Conservation (phyloP, 2,113 vertebrate genomes). For the Saccopteryx bilineata region DNA sequence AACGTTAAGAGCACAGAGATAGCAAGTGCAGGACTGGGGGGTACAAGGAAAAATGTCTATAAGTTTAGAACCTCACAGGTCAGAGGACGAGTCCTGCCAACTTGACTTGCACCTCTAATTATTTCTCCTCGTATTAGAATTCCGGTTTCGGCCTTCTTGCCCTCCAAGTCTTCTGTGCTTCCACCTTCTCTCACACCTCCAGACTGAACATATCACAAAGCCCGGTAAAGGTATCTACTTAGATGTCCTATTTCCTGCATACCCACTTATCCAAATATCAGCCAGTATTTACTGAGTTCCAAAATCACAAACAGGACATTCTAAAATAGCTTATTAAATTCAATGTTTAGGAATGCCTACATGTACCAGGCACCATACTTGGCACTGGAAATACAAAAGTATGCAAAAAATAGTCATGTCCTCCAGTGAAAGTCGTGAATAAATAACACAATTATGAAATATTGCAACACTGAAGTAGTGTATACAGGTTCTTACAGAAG, state of each 20-base stretch:
- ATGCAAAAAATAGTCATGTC: not conserved
- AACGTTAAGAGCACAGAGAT: not conserved
- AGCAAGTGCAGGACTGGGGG: not conserved
- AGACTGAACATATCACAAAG: conserved; percentile 7
- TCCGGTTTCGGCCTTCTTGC: not conserved
- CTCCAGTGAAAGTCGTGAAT: not conserved
- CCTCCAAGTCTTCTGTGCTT: not conserved
- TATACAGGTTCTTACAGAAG: not conserved
- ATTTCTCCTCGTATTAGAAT: not conserved
- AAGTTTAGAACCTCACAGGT: not conserved
- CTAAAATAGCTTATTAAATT: not conserved
- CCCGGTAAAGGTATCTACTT: not conserved
- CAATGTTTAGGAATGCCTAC: not conserved
- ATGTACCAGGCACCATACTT: not conserved
- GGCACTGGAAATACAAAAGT: not conserved
- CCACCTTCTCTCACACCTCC: not conserved
- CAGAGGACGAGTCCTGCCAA: not conserved
- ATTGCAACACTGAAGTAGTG: not conserved
- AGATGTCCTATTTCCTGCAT: not conserved
- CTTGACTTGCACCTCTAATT: not conserved
- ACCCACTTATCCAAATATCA: not conserved
- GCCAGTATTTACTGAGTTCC: not conserved
- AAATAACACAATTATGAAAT: not conserved
- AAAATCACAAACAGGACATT: not conserved
- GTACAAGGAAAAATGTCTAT: not conserved